A percentile compares a stretch with the other conserved stretches of the same genome.
Evolutionary conservation across 2,797 vertebrate genomes (phyloP).

Genomic region (Peromyscus aztecus): DNA sequence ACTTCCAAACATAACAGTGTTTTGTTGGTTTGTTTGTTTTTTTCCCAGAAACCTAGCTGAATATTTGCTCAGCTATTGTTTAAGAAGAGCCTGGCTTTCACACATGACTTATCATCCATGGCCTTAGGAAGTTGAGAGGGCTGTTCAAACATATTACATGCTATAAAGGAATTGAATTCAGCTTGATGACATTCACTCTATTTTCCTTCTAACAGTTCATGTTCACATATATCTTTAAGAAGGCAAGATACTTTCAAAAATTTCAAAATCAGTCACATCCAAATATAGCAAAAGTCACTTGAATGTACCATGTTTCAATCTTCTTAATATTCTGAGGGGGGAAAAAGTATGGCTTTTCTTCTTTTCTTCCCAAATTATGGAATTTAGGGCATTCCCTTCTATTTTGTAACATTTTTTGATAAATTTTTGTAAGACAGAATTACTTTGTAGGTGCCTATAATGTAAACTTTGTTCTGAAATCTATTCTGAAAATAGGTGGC

Average conservation of each 20-base stretch:
- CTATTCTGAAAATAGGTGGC: not conserved
- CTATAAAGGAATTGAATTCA: constrained; percentile 24
- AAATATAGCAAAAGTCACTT: not conserved
- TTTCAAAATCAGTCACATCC: not conserved
- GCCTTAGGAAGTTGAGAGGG: constrained; percentile 41
- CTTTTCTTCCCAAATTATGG: not conserved
- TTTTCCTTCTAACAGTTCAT: not conserved
- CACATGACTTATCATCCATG: constrained; percentile 45
- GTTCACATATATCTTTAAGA: constrained; percentile 9
- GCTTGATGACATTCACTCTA: not conserved
- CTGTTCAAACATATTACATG: not conserved
- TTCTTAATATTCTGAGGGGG: not conserved
- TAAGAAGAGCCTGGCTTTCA: constrained; percentile 62
- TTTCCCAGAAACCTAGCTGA: constrained; percentile 66
- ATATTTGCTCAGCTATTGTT: constrained; percentile 66
- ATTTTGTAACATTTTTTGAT: not conserved
- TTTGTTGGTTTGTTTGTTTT: constrained; percentile 49
- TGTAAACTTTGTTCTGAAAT: constrained; percentile 7
- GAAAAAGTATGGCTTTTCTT: not conserved
- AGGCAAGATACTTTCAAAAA: constrained; percentile 23
- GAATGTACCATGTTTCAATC: not conserved
- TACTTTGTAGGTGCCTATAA: not conserved
- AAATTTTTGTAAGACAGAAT: not conserved
- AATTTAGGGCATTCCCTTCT: not conserved
- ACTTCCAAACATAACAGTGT: constrained; percentile 77